Base-by-base conservation (phyloP, 2,888 invertebrate genomes). In the Masnerella sp. region DNA sequence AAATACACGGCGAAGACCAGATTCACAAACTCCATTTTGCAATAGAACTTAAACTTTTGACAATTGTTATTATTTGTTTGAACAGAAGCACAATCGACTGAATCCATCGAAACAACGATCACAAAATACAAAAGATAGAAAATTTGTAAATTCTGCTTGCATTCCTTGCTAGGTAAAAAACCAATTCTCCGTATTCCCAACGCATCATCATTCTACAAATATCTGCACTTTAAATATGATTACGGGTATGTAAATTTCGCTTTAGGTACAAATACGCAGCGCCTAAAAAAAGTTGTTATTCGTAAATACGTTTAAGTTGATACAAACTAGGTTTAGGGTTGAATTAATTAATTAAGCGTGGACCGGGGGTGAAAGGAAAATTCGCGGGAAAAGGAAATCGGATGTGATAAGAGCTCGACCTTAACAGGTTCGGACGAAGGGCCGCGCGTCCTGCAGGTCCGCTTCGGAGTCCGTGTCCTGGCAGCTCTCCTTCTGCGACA, bases 401-500 rank as follows among this genome's bases (percentile, higher is more conserved):
- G 5, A n/a, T 8, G n/a, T 25, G 17, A 25, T 40, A 49, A 34
- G 47, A 52, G 7, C 4, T 56, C 25, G 52, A 68, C 34, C 56
- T 56, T 84, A 83, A 79, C 82, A 84, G 68, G 82, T 86, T 81
- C 80, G 81, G 77, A 82, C 82, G 81, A 81, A 81, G 61, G 83
- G 81, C 77, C 81, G 77, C 40, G 80, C 79, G 70, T 85, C 84
- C 78, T 85, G 84, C 47, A 82, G 82, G 76, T 86, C 85, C 54
- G 80, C 74, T 34, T 75, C 81, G 28, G 82, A 83, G 75, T 86
- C 85, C 51, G 81, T 77, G 42, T 75, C 82, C 73, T 82, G 83
- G 81, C 83, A 84, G 78, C 82, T 28, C 28, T 47, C 83, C 83
- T 85, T 80, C 80, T 85, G 83, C 79, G 84, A 85, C 82, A 85